Evolutionary conservation across 2,888 invertebrate species (phyloP).

Genomic region (Thecocarcelia acutangulata): DNA sequence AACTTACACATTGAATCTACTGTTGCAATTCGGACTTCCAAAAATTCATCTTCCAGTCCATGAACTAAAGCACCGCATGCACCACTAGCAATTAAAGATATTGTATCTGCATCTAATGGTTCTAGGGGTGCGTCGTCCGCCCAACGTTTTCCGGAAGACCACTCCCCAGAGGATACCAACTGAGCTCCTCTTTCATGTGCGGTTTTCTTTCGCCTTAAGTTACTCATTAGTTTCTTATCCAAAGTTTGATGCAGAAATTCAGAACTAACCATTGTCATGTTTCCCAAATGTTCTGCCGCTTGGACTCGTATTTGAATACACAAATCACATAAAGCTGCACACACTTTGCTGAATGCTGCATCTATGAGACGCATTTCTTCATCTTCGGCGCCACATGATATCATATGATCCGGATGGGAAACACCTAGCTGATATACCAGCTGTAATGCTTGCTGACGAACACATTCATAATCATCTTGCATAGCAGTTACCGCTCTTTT

Average conservation of each 20-base stretch:
- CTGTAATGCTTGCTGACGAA: constrained; percentile 91
- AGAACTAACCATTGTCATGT: constrained; percentile 92
- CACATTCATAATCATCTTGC: constrained; percentile 96
- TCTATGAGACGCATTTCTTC: constrained; percentile 94
- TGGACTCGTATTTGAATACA: constrained; percentile 93
- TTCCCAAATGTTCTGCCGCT: constrained; percentile 92
- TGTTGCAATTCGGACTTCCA: constrained; percentile 97
- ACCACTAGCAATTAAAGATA: constrained; percentile 93
- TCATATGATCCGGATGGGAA: constrained; percentile 90
- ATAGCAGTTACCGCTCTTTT: constrained; percentile 87
- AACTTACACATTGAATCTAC: constrained; percentile 96
- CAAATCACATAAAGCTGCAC: constrained; percentile 95
- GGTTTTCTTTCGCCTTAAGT: constrained; percentile 92
- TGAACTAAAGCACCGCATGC: constrained; percentile 99
- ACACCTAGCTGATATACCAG: constrained; percentile 93
- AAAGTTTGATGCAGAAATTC: constrained; percentile 96
- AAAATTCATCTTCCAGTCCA: constrained; percentile 98
- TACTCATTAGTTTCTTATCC: constrained; percentile 98
- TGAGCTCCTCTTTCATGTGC: constrained; percentile 93
- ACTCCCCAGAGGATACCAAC: constrained; percentile 91
- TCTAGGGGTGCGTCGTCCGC: constrained; percentile 92
- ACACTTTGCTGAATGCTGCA: constrained; percentile 97
- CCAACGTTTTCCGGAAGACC: constrained; percentile 95
- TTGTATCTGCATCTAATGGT: constrained; percentile 87
- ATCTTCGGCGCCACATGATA: constrained; percentile 84